Base-by-base conservation (phyloP, 2,113 vertebrate species). In the Phalacrocorax pelagicus region DNA sequence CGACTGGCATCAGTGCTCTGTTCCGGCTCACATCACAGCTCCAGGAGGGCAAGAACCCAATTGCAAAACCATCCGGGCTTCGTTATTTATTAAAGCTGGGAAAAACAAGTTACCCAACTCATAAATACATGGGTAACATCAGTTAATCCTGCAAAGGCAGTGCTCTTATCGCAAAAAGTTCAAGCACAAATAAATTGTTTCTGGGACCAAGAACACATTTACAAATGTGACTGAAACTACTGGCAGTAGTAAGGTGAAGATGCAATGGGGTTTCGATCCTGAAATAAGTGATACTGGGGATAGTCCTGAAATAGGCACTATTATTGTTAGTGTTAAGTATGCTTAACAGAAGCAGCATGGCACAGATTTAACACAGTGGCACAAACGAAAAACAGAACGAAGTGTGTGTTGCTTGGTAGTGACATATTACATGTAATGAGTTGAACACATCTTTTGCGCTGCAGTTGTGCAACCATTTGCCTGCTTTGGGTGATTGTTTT, bases 71-170 rank as follows among this genome's bases (percentile, higher is more conserved):
- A 77, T 89, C 47, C 16, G 0, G 88, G 4, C 42, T 84, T 93
- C 92, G 79, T 94, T 88, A 96, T 94, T 95, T 96, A 95, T 97
- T 96, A 96, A 97, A 92, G 89, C 66, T 92, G 66, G 81, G 58
- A 71, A 66, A 96, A 95, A 73, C 49, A 78, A 88, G 79, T 78
- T 95, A 44, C 85, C 59, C 13, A 0, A 79, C 54, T 57, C 92
- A 81, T 93, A 96, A 96, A 95, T 96, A 90, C 58, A 32, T 7
- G 79, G 88, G 66, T 46, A 97, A 71, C 57, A 26, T n/a, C 11
- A 0, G 78, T 95, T 95, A 93, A 92, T 96, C 79, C 84, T 89
- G 85, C 51, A 67, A 81, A 88, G 81, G 79, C 79, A 90, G 27
- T 1, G 12, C 47, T 89, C 85, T 97, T 96, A 94, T 96, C 91